Evolutionary conservation across 2,888 invertebrate species (phyloP), one percentile per base, ranked within the genome.

Genomic region (Carabus problematicus): DNA sequence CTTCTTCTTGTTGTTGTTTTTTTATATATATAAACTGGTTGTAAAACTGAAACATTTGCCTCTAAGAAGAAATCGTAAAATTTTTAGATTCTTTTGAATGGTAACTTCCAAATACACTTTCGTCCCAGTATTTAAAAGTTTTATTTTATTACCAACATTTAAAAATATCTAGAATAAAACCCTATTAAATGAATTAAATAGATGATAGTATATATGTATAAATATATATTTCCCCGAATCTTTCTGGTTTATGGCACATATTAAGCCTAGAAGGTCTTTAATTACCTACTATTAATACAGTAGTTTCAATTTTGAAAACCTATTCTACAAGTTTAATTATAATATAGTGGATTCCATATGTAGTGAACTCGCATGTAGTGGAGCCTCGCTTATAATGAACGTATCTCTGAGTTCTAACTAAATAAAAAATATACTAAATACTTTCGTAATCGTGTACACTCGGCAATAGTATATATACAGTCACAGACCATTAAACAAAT

Each of bases 101-200:
- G 14, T 14, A 12, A 45, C 45, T 45, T 14, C 14, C 11, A 45
- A 45, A 45, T 45, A 45, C 14, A 45, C 45, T 45, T 45, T 45
- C 14, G n/a, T 45, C 14, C 45, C 45, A 45, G 45, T 45, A 45
- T 45, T 45, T 45, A 12, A 45, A 45, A 55, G 55, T 56, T 47
- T 40, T 42, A n/a, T 62, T 64, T 64, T 64, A 64, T 56, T 41
- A 8, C 64, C 49, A 14, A 29, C 52, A 45, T 43, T 64, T 64
- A 64, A 64, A 64, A 64, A 64, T 64, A 64, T 64, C 64, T 64
- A 54, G 64, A 45, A 64, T 56, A 64, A 64, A 12, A 55, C 56
- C 45, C 64, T 45, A 39, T 61, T 61, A 64, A 64, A 12, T 56
- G 63, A 29, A 64, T 64, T 55, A 56, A 52, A 41, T 54, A 42